These are phyloP conservation scores for Brachyistius frenatus DNA, from an alignment of 2,113 vertebrate species.

Conservation along the genomic window DNA sequence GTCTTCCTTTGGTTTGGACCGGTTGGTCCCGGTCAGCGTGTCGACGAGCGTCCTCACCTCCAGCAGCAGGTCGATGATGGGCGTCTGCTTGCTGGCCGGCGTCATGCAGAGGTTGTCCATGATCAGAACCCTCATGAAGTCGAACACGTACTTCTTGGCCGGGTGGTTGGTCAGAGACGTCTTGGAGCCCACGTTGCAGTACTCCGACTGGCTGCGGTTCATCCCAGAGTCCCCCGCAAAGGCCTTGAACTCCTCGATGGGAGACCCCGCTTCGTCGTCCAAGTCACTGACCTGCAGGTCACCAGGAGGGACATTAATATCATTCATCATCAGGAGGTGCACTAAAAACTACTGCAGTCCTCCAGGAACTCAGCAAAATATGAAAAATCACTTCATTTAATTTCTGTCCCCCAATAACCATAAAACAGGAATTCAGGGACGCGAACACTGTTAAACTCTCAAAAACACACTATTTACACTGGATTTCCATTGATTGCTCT, in stretches of 20 bases:
- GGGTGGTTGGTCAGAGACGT: slow-evolving; percentile 98
- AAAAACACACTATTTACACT: too few species aligned
- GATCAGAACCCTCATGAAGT: slow-evolving; percentile 98
- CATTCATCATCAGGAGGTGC: too few species aligned
- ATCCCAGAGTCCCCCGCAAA: slow-evolving; percentile 94
- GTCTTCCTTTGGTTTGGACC: too few species aligned
- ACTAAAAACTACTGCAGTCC: too few species aligned
- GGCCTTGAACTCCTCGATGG: slow-evolving; percentile 96
- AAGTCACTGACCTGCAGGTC: slow-evolving; percentile 91
- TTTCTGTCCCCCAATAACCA: too few species aligned
- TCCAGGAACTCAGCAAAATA: too few species aligned
- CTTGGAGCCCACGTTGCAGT: slow-evolving; percentile 97
- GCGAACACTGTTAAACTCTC: too few species aligned
- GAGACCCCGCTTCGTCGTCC: slow-evolving; percentile 95
- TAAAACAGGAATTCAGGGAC: too few species aligned
- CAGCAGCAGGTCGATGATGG: slow-evolving; percentile 93
- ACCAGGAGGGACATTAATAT: too few species aligned
- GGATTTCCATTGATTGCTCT: too few species aligned
- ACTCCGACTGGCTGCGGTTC: slow-evolving; percentile 99
- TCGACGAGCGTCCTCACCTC: slow-evolving; percentile 84
- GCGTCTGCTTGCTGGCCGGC: slow-evolving; percentile 97
- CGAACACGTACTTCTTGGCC: slow-evolving; percentile 97
- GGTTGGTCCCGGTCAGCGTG: too few species aligned
- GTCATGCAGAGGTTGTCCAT: slow-evolving; percentile 97
- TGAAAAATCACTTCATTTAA: too few species aligned